These are phyloP conservation scores for Eupithecia insigniata DNA, from an alignment of 2,888 invertebrate genomes.

Conservation along the genomic window DNA sequence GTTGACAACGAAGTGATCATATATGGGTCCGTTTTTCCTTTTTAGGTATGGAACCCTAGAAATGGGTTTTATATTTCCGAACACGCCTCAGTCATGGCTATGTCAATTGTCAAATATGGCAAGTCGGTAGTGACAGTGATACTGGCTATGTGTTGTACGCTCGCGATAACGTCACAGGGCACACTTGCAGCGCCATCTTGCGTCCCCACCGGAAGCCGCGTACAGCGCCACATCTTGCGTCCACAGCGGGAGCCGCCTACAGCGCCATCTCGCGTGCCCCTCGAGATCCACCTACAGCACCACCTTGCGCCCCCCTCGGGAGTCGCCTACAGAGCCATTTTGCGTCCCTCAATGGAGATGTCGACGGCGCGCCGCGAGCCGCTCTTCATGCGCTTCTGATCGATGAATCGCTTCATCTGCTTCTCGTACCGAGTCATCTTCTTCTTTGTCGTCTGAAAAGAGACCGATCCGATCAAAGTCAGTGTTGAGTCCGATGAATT, in stretches of 20 bases:
- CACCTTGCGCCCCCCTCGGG: neutral
- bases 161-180: neutral
- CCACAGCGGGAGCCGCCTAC: neutral
- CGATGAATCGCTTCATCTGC: slow-evolving; percentile 95
- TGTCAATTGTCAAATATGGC: too few relatives aligned
- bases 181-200: neutral
- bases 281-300: neutral
- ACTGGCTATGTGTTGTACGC: neutral
- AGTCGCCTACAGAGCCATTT: slow-evolving; percentile 92
- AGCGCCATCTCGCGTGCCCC: neutral
- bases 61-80: neutral
- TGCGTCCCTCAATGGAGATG: slow-evolving; percentile 98
- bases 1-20: too few relatives aligned
- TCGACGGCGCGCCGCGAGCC: slow-evolving; percentile 93
- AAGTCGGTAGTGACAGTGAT: neutral
- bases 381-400: slow-evolving; percentile 91
- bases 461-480: neutral
- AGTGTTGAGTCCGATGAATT: too few relatives aligned
- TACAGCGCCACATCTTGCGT: neutral
- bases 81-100: neutral
- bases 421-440: slow-evolving; percentile 95
- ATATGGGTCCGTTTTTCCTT: too few relatives aligned
- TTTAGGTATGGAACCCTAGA: too few relatives aligned
- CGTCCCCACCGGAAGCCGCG: too few relatives aligned
- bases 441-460: slow-evolving; percentile 90